Evolutionary conservation across 2,888 invertebrate genomes (phyloP), one percentile per base, ranked within the genome.

Genomic region (Scaptomyza flava): DNA sequence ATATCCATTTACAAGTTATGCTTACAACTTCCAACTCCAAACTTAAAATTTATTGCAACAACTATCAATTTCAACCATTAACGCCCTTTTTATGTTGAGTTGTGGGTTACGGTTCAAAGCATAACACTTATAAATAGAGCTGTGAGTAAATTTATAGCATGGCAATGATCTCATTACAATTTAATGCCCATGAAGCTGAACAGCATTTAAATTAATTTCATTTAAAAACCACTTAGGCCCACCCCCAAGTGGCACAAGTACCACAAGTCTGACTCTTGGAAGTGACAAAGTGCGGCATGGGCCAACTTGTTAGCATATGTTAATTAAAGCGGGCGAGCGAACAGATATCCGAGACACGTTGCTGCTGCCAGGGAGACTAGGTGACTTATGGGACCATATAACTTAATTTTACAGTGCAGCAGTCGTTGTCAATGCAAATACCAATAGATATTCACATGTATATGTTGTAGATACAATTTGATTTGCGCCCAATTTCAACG

Each of bases 401-500:
- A 85, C 87, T 85, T 83, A 72, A 71, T 85, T 85, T 81, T 77
- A 65, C 61, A 60, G 31, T 31, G 36, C 34, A 42, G 51, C 65
- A 48, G 63, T 66, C 36, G 60, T 34, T 73, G 62, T 66, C 63
- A 63, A 79, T 75, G 79, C 65, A 71, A 75, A 79, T 79, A 65
- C 67, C 66, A 78, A 78, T 74, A 64, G 63, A 59, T 57, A 74
- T 62, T 77, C 79, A 53, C 59, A 65, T 60, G 60, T 62, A 47
- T 60, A 72, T 63, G 63, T 69, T 33, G 45, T 52, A 81, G 76
- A 75, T 81, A 65, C 78, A 81, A 86, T 88, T 84, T 73, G 84
- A 84, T 82, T 88, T 88, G 84, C 81, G 87, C 87, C 88, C 84
- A 88, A 84, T 84, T 82, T 84, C 81, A 84, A 88, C 84, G 84